Conservation (phyloP, 2,113 vertebrate genomes). For the Rhegmatorhina hoffmannsi region DNA sequence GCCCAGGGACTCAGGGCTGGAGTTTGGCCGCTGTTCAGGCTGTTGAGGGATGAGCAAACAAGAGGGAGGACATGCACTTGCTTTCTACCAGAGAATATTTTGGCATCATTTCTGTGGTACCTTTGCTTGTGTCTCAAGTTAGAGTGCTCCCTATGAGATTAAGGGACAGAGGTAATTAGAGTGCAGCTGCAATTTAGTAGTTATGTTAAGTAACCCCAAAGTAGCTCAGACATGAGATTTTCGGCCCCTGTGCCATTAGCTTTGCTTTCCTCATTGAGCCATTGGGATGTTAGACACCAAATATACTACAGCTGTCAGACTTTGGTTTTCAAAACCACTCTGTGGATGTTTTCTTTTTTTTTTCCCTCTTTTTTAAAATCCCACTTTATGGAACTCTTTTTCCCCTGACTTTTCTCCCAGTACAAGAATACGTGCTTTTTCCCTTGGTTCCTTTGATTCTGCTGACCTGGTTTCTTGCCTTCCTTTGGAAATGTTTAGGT, state of each 20-base stretch:
- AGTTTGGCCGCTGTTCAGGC: fast-evolving
- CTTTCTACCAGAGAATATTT: background rate
- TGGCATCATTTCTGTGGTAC: background rate
- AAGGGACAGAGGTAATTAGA: background rate
- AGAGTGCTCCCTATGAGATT: background rate
- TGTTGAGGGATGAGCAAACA: background rate
- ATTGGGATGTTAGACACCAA: background rate
- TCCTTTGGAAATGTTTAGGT: slow-evolving; percentile 38
- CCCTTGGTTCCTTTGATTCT: slow-evolving; percentile 42
- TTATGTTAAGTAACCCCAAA: background rate
- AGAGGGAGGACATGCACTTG: background rate
- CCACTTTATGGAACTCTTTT: background rate
- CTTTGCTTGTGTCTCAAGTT: background rate
- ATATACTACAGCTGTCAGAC: background rate
- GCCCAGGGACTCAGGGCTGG: background rate
- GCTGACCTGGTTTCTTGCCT: slow-evolving; percentile 48
- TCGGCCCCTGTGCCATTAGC: background rate
- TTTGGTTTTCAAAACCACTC: background rate
- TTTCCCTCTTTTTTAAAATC: background rate
- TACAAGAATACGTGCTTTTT: slow-evolving; percentile 2
- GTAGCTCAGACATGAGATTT: fast-evolving
- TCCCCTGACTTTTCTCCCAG: background rate
- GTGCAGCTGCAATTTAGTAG: background rate
- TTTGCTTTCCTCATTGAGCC: background rate
- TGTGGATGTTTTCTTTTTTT: background rate